Percentiles rank a stretch among this genome's conserved stretches.
Conservation (phyloP, 2,888 invertebrate genomes). For the Margaritifera margaritifera region DNA sequence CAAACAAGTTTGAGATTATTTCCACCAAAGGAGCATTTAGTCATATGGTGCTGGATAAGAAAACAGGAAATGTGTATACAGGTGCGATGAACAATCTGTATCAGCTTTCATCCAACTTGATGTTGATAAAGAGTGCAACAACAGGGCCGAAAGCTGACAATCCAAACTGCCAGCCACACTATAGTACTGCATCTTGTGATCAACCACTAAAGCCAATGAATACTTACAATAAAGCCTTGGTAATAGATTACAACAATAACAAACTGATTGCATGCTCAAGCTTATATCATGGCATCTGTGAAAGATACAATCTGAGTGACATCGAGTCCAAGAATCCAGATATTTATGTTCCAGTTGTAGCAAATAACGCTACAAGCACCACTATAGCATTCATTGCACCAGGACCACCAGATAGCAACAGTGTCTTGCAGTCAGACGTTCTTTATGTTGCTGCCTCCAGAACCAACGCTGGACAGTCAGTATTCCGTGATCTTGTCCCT, state of each 20-base stretch:
- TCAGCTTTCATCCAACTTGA: constrained; percentile 90
- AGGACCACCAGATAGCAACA: constrained; percentile 78
- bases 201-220: constrained; percentile 76
- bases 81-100: constrained; percentile 94
- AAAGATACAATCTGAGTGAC: constrained; percentile 90
- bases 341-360: constrained; percentile 83
- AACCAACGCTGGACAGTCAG: constrained; percentile 50
- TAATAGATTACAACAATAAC: constrained; percentile 92
- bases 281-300: constrained; percentile 91
- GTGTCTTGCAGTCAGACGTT: constrained; percentile 71
- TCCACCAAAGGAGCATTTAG: constrained; percentile 15
- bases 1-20: too few relatives aligned
- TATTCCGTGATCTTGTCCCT: constrained; percentile 81
- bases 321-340: constrained; percentile 79
- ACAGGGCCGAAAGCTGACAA: constrained; percentile 82
- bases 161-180: constrained; percentile 82
- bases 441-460: constrained; percentile 94
- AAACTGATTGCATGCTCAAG: constrained; percentile 93
- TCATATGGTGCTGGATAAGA: constrained; percentile 84
- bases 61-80: constrained; percentile 90
- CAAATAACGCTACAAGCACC: constrained; percentile 94
- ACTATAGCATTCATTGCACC: constrained; percentile 98
- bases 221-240: constrained; percentile 94
- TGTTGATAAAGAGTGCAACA: constrained; percentile 81
- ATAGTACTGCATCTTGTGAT: constrained; percentile 8